These are phyloP conservation scores for Synergus laeviventris DNA, from an alignment of 2,888 invertebrate genomes.

Conservation along the genomic window DNA sequence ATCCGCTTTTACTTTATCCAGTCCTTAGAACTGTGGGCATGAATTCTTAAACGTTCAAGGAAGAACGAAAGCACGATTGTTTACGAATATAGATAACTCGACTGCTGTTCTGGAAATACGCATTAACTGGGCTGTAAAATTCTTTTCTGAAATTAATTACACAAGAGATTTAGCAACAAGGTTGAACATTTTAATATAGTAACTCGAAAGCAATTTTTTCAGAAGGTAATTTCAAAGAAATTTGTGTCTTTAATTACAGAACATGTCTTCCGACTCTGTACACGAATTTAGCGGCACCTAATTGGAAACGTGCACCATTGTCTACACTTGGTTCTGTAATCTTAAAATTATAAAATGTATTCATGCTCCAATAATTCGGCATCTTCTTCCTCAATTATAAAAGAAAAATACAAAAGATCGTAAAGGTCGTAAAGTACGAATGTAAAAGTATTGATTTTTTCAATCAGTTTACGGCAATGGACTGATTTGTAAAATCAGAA, in stretches of 20 bases:
- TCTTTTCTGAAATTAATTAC: no score
- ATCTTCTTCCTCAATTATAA: not conserved
- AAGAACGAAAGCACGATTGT: not conserved
- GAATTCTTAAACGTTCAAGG: conserved; percentile 21
- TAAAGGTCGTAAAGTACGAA: not conserved
- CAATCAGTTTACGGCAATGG: not conserved
- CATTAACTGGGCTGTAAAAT: not conserved
- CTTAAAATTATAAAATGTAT: not conserved
- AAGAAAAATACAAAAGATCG: not conserved
- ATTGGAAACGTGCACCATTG: conserved; percentile 22
- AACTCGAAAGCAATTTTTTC: not conserved
- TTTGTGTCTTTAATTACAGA: not conserved
- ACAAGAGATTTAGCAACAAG: no score
- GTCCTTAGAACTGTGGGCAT: not conserved
- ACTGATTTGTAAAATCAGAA: not conserved
- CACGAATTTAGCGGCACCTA: conserved; percentile 14
- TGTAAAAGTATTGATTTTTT: not conserved
- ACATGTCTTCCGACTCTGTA: not conserved
- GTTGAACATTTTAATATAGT: no score
- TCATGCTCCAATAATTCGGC: conserved; percentile 12
- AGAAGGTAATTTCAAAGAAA: not conserved
- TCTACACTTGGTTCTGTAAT: conserved; percentile 24
- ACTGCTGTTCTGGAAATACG: not conserved
- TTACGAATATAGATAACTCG: conserved; percentile 11
- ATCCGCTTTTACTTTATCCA: conserved; percentile 18